Evolutionary conservation across 2,797 vertebrate genomes (phyloP).

Genomic region (Girardinus metallicus): DNA sequence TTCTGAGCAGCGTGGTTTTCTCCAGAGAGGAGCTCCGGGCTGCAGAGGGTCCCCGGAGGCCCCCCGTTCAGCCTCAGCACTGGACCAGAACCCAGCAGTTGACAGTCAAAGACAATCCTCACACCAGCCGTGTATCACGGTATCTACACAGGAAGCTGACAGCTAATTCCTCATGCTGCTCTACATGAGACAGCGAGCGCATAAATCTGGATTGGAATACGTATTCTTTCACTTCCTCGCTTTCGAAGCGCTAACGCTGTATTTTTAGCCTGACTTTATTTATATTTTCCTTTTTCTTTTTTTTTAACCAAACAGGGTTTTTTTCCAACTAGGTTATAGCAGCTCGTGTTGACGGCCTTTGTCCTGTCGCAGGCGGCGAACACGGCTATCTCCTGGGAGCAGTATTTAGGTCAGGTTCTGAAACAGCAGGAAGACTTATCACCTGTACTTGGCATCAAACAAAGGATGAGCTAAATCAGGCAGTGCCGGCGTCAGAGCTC

Average conservation of each 20-base stretch:
- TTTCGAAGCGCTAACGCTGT: slow-evolving; percentile 15
- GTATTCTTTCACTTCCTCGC: slow-evolving; percentile 13
- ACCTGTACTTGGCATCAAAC: slow-evolving; percentile 44
- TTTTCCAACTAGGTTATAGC: slow-evolving; percentile 36
- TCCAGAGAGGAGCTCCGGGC: slow-evolving; percentile 40
- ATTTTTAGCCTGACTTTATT: slow-evolving; percentile 40
- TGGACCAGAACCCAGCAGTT: slow-evolving; percentile 31
- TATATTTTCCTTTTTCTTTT: neutral
- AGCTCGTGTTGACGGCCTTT: slow-evolving; percentile 30
- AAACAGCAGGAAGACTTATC: slow-evolving; percentile 52
- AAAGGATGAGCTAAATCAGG: slow-evolving; percentile 50
- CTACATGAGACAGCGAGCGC: slow-evolving; percentile 30
- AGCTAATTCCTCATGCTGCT: slow-evolving; percentile 63
- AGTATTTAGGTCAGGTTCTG: slow-evolving; percentile 66
- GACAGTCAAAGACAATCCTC: slow-evolving; percentile 41
- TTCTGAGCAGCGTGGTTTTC: slow-evolving; percentile 34
- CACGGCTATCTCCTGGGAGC: slow-evolving; percentile 38
- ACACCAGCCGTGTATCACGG: slow-evolving; percentile 39
- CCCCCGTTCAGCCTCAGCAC: slow-evolving; percentile 13
- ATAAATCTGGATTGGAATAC: slow-evolving; percentile 47
- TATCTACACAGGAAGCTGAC: slow-evolving; percentile 49
- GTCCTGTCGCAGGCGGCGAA: slow-evolving; percentile 54
- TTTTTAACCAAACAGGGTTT: neutral
- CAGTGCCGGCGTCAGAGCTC: slow-evolving; percentile 34
- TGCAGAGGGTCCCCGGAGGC: slow-evolving; percentile 39